Evolutionary conservation across 2,797 vertebrate species (phyloP), one percentile per base, ranked within the genome.

Genomic region (Mionectes olivaceus): DNA sequence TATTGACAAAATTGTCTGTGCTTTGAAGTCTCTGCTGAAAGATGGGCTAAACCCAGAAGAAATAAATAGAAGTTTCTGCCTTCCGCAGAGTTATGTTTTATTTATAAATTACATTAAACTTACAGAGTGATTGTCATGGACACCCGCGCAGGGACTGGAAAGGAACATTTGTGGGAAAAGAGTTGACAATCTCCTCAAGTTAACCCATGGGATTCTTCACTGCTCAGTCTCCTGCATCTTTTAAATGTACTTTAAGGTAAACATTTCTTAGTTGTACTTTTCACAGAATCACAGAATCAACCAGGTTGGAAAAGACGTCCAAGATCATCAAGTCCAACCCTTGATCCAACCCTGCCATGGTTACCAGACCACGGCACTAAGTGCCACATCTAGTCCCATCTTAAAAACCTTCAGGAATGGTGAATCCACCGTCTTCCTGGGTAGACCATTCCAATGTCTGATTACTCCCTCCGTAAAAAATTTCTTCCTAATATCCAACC

Each of bases 51-150:
- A 55, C 83, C 43, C 79, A 92, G 92, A 95, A 94, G 92, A 94
- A 95, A 96, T 85, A 96, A 87, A 96, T 90, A 95, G 92, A 95
- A 94, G 19, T 82, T 95, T 93, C 69, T 96, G 94, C 91, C 79
- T 92, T 96, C 82, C 85, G 43, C 55, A 33, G 95, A 95, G 87
- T 79, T 93, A 96, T 94, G 94, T 94, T 96, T 97, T 96, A 96
- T 96, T 96, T 97, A 96, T 96, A 96, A 88, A 94, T 79, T 94
- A 96, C 87, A 91, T 92, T 94, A 95, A 96, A 96, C 57, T 93
- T 96, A 88, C 43, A 86, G 89, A 94, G 65, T 94, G 94, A 96
- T 97, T 96, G 95, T 95, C 95, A 97, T 19, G 91, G 95, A 96
- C 94, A 96, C 91, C 95, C 93, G 64, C 80, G 18, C 91, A 93